Conservation (phyloP, 1,140 invertebrate genomes). For the Dryas iulia region DNA sequence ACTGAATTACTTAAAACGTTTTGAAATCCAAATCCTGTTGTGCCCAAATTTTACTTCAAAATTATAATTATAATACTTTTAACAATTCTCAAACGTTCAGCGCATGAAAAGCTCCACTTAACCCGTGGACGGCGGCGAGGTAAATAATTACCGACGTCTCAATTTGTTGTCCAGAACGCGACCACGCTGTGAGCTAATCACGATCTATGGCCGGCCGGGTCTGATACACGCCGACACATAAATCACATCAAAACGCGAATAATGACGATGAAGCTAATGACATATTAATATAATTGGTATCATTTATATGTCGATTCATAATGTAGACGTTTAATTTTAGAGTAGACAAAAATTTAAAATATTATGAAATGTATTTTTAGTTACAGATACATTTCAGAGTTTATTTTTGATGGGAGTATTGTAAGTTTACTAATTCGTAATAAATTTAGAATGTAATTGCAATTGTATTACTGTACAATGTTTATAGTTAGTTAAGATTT, state of each 20-base stretch:
- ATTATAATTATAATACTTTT: background rate
- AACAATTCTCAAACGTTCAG: background rate
- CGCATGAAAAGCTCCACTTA: constrained; percentile 16
- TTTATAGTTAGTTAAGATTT: too few relatives aligned
- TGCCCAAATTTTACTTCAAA: too few relatives aligned
- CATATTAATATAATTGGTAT: constrained; percentile 19
- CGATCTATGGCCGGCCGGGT: constrained; percentile 39
- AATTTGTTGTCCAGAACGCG: constrained; percentile 47
- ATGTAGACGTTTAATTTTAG: too few relatives aligned
- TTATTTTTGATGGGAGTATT: too few relatives aligned
- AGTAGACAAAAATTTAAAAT: too few relatives aligned
- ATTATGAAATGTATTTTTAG: too few relatives aligned
- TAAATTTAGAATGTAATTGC: too few relatives aligned
- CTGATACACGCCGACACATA: constrained; percentile 39
- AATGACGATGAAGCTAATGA: constrained; percentile 28
- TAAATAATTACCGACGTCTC: constrained; percentile 57
- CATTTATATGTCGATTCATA: background rate
- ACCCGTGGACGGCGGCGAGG: constrained; percentile 44
- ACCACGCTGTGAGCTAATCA: constrained; percentile 51
- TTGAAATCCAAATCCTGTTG: too few relatives aligned
- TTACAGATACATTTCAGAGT: too few relatives aligned
- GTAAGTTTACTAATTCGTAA: too few relatives aligned
- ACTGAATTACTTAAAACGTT: too few relatives aligned
- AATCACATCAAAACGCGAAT: constrained; percentile 50
- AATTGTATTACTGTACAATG: too few relatives aligned